These are phyloP conservation scores for Listronotus oregonensis DNA, from an alignment of 1,140 invertebrate species.

Conservation along the genomic window DNA sequence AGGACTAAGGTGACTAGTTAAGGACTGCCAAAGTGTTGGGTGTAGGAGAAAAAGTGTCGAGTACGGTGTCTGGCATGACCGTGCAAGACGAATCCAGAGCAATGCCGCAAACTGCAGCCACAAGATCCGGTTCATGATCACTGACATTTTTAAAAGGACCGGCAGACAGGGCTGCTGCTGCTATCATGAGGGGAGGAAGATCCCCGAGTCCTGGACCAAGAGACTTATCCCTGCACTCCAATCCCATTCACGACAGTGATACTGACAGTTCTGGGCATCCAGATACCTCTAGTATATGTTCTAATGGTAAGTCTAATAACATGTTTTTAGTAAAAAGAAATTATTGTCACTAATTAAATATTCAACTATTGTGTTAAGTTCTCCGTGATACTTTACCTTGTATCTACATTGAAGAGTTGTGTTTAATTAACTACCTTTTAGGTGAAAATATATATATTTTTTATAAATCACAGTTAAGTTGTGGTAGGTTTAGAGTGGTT, in stretches of 20 bases:
- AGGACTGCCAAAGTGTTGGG: conserved; percentile 49
- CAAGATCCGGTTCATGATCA: conserved; percentile 80
- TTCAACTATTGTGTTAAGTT: no score
- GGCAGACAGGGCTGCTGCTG: conserved; percentile 43
- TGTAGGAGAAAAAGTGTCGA: conserved; percentile 49
- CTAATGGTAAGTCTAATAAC: conserved; percentile 49
- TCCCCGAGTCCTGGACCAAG: conserved; percentile 56
- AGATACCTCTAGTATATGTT: conserved; percentile 55
- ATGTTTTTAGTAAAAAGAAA: no score
- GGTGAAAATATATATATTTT: no score
- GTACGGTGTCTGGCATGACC: conserved; percentile 56
- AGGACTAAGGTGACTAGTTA: background rate
- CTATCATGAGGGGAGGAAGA: conserved; percentile 43
- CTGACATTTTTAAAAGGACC: conserved; percentile 69
- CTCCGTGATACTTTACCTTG: no score
- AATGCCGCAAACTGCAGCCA: conserved; percentile 56
- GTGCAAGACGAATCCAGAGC: conserved; percentile 55
- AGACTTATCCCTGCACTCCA: conserved; percentile 53
- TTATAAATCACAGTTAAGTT: no score
- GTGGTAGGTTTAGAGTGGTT: no score
- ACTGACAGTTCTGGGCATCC: conserved; percentile 56
- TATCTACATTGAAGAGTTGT: no score
- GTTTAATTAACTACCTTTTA: no score
- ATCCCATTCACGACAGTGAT: conserved; percentile 53
- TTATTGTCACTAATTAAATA: no score